Conservation (phyloP, 2,888 invertebrate species). For the Euplexia lucipara region DNA sequence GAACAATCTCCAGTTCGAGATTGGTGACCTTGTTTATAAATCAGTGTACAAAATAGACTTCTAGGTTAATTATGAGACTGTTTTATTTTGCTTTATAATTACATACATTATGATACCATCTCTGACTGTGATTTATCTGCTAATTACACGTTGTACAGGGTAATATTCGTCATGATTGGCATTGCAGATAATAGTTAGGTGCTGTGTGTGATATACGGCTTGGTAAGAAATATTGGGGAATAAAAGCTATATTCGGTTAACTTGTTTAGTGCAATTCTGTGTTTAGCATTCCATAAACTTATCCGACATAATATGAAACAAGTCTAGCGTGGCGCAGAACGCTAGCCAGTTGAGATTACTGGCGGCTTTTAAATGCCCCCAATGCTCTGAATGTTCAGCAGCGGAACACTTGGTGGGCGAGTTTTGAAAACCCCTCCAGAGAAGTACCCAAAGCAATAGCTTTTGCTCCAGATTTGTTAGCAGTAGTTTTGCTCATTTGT, state of each 20-base stretch:
- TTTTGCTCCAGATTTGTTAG: constrained; percentile 78
- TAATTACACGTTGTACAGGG: constrained; percentile 45
- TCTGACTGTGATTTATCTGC: constrained; percentile 42
- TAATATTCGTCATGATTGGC: constrained; percentile 34
- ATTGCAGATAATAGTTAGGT: constrained; percentile 29
- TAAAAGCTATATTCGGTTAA: constrained; percentile 3
- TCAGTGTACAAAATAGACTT: constrained; percentile 53
- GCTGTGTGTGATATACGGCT: constrained; percentile 11
- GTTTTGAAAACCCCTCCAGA: constrained; percentile 77
- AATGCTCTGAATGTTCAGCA: constrained; percentile 67
- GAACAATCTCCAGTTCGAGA: constrained; percentile 67
- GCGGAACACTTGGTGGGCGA: constrained; percentile 74
- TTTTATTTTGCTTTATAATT: constrained; percentile 53
- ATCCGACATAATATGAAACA: constrained; percentile 74
- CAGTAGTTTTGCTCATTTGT: constrained; percentile 78
- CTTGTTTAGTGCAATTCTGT: constrained; percentile 8
- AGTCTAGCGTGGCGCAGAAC: constrained; percentile 74
- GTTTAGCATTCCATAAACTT: constrained; percentile 45
- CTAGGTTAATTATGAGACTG: constrained; percentile 55
- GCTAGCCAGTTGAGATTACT: constrained; percentile 76
- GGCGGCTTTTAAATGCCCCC: constrained; percentile 78
- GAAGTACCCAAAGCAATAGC: constrained; percentile 75
- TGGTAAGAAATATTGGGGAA: constrained; percentile 9
- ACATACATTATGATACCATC: constrained; percentile 41
- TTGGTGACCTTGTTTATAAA: constrained; percentile 70